phyloP scores from a whole-genome alignment of 2,888 invertebrate genomes.

The Drosophila monieri region DNA sequence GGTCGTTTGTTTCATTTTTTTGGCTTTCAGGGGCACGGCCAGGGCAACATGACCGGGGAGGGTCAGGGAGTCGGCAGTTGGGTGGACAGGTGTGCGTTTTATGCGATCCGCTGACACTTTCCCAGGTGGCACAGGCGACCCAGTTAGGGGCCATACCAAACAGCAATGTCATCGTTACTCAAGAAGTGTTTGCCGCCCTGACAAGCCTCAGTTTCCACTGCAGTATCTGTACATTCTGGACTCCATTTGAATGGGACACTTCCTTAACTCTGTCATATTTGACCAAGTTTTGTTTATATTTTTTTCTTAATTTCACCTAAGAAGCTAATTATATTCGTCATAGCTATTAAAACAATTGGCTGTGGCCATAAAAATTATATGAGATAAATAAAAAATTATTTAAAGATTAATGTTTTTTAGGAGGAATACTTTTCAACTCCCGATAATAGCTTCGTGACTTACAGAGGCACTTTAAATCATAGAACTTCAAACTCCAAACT shows the following conservation, averaged over 20 bases:
- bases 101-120: constrained; percentile 66
- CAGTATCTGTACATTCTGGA: neutral
- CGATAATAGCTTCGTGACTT: neutral
- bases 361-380: neutral
- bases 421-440: neutral
- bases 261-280: no score
- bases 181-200: constrained; percentile 48
- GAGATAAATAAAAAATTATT: no score
- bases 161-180: constrained; percentile 37
- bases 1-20: constrained; percentile 4
- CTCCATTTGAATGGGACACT: no score
- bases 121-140: constrained; percentile 1
- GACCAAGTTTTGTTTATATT: no score
- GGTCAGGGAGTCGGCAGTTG: no score
- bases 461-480: neutral
- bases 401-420: no score
- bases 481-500: neutral
- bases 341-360: neutral
- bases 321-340: neutral
- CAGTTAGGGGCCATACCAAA: constrained; percentile 38
- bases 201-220: neutral
- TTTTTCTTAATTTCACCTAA: neutral
- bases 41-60: neutral
- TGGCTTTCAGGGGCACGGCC: constrained; percentile 16
- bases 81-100: constrained; percentile 42